Evolutionary conservation across 2,888 invertebrate genomes (phyloP).

Genomic region (Bruchidius siliquastri): DNA sequence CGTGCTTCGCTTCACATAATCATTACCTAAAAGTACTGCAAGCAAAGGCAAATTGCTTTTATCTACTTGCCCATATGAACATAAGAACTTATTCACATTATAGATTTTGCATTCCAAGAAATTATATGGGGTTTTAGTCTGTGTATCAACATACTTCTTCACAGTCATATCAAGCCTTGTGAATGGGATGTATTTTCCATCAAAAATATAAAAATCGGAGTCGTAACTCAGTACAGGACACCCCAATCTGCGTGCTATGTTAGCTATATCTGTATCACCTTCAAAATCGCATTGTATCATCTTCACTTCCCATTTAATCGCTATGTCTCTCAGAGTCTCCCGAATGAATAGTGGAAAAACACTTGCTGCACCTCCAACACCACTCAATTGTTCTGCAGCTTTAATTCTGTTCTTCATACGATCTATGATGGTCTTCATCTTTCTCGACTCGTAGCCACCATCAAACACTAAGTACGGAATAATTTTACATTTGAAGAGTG

Average conservation of each 20-base stretch:
- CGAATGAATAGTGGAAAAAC: constrained; percentile 62
- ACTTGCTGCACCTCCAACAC: constrained; percentile 51
- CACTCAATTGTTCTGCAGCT: constrained; percentile 50
- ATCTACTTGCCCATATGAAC: constrained; percentile 61
- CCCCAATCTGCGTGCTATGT: constrained; percentile 67
- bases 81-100: constrained; percentile 63
- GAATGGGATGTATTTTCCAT: constrained; percentile 77
- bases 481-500: constrained; percentile 66
- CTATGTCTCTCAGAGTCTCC: constrained; percentile 69
- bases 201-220: constrained; percentile 90
- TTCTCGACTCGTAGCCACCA: constrained; percentile 56
- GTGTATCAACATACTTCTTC: constrained; percentile 5
- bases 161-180: constrained; percentile 56
- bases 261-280: constrained; percentile 85
- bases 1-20: constrained; percentile 66
- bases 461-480: constrained; percentile 73
- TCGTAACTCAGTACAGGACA: constrained; percentile 90
- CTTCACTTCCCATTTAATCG: constrained; percentile 60
- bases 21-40: constrained; percentile 84
- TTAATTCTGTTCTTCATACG: constrained; percentile 31
- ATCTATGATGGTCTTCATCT: constrained; percentile 29
- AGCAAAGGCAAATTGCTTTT: constrained; percentile 64
- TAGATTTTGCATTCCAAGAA: constrained; percentile 68
- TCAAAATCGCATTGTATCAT: constrained; percentile 78
- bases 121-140: constrained; percentile 32